Evolutionary conservation across 2,113 vertebrate genomes (phyloP).

Genomic region (Pteruthius melanotis): DNA sequence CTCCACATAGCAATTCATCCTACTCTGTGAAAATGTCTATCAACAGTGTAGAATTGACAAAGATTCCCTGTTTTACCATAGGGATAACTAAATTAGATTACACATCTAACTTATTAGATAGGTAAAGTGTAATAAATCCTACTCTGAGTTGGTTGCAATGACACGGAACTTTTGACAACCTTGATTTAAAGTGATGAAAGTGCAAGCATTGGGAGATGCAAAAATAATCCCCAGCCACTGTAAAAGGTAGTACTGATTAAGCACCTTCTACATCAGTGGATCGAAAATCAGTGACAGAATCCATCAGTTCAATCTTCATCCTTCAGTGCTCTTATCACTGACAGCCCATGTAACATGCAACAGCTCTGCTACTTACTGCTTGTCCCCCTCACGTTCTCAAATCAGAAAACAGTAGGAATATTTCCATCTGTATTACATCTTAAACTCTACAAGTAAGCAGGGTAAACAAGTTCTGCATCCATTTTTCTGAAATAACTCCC

Average conservation of each 20-base stretch:
- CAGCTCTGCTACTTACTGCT: background rate
- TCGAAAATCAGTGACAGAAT: background rate
- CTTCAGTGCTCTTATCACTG: background rate
- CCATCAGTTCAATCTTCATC: background rate
- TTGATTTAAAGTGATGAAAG: background rate
- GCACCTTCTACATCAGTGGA: background rate
- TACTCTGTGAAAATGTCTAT: background rate
- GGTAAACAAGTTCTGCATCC: background rate
- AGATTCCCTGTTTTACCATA: background rate
- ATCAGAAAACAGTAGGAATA: background rate
- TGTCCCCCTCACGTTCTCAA: background rate
- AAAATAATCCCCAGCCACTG: background rate
- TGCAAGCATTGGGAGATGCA: background rate
- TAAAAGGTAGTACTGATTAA: background rate
- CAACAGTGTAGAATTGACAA: background rate
- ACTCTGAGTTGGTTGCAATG: background rate
- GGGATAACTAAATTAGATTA: background rate
- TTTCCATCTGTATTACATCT: background rate
- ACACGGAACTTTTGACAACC: background rate
- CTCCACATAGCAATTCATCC: background rate
- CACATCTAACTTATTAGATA: background rate
- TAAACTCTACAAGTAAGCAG: background rate
- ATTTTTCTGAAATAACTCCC: background rate
- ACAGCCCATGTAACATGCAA: accelerated
- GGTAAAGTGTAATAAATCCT: background rate